Conservation (phyloP, 2,113 vertebrate species). For the Gracilinanus agilis region DNA sequence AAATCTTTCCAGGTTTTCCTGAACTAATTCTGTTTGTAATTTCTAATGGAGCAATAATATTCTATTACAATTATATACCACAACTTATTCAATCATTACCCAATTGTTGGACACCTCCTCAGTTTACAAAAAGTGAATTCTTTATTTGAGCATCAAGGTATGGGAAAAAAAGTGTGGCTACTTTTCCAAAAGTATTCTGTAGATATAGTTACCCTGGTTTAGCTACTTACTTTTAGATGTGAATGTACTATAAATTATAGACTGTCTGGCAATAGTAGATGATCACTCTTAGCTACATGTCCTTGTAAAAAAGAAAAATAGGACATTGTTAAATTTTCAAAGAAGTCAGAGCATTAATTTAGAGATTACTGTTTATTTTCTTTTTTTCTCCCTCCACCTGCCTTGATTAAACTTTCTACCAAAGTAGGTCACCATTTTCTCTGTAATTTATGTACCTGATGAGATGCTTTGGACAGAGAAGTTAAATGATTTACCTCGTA, state of each 20-base stretch:
- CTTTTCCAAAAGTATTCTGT: neutral
- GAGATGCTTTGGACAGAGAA: neutral
- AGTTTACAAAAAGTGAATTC: neutral
- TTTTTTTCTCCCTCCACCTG: neutral
- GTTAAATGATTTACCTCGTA: neutral
- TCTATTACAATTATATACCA: too few species aligned
- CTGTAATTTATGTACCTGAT: neutral
- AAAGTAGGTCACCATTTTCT: neutral
- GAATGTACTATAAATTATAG: neutral
- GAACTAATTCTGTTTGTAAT: too few species aligned
- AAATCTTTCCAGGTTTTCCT: too few species aligned
- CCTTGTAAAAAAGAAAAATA: neutral
- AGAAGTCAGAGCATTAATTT: neutral
- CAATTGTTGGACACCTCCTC: too few species aligned
- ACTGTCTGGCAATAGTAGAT: neutral
- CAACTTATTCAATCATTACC: too few species aligned
- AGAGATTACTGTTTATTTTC: neutral
- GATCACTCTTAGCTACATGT: neutral
- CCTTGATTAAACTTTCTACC: neutral
- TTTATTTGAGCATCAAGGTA: neutral
- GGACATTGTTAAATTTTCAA: neutral
- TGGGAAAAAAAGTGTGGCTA: neutral
- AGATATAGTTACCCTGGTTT: neutral
- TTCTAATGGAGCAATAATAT: too few species aligned
- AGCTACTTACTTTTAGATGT: neutral